These are phyloP conservation scores for Coelopa frigida DNA, from an alignment of 1,140 invertebrate genomes.

Conservation along the genomic window DNA sequence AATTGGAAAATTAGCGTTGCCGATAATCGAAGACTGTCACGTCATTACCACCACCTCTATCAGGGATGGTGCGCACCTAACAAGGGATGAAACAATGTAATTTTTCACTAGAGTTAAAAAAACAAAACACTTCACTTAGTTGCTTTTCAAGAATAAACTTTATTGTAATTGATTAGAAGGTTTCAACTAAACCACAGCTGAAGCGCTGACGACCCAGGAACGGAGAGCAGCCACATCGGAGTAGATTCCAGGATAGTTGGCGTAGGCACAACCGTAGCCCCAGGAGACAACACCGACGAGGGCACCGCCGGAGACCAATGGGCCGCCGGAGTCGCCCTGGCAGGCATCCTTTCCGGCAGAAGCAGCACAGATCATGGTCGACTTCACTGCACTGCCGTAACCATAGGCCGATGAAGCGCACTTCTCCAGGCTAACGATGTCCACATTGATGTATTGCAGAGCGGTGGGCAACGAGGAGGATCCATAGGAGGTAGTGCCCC, in stretches of 20 bases:
- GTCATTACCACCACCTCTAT: too few species aligned
- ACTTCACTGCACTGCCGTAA: slow-evolving; percentile 17
- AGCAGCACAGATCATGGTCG: slow-evolving; percentile 51
- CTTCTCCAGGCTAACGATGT: background rate
- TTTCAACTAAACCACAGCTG: too few species aligned
- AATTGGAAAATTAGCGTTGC: too few species aligned
- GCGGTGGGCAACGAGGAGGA: background rate
- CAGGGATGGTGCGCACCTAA: too few species aligned
- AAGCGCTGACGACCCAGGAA: slow-evolving; percentile 33
- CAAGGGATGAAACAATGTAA: too few species aligned
- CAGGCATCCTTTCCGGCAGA: slow-evolving; percentile 49
- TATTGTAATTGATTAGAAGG: too few species aligned
- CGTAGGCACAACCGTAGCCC: slow-evolving; percentile 58
- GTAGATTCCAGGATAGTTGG: slow-evolving; percentile 59
- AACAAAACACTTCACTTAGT: too few species aligned
- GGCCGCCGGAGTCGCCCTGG: slow-evolving; percentile 47
- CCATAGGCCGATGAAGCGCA: slow-evolving; percentile 18
- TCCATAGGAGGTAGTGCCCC: slow-evolving; percentile 5
- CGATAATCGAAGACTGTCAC: too few species aligned
- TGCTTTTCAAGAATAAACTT: too few species aligned
- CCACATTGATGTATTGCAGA: slow-evolving; percentile 8
- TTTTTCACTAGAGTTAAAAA: too few species aligned
- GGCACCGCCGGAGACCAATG: slow-evolving; percentile 33
- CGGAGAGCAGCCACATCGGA: slow-evolving; percentile 51
- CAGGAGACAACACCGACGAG: slow-evolving; percentile 60